Evolutionary conservation across 2,888 invertebrate genomes (phyloP).

Genomic region (Petrophora chlorosata): DNA sequence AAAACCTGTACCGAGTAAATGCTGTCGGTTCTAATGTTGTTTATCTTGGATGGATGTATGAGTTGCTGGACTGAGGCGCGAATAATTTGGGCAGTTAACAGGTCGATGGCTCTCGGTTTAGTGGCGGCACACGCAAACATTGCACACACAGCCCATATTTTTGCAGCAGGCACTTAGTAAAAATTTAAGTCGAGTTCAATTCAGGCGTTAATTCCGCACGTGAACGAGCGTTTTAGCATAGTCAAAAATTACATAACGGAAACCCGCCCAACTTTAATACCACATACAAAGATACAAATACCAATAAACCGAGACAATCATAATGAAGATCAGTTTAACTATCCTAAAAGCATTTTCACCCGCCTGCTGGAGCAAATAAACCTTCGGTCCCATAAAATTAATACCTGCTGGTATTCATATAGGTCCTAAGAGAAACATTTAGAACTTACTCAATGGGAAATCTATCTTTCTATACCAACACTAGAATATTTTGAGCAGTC

Average conservation of each 20-base stretch:
- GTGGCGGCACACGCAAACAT: too few species aligned
- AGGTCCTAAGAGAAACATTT: slow-evolving; percentile 24
- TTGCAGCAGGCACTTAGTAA: too few species aligned
- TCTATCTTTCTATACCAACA: too few species aligned
- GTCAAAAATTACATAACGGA: too few species aligned
- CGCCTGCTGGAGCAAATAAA: slow-evolving; percentile 19
- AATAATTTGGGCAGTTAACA: slow-evolving; percentile 7
- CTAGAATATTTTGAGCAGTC: too few species aligned
- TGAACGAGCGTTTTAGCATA: too few species aligned
- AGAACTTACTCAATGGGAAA: slow-evolving; percentile 9
- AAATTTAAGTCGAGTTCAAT: too few species aligned
- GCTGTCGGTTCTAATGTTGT: slow-evolving; percentile 6
- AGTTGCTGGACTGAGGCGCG: slow-evolving; percentile 2
- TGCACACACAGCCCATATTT: too few species aligned
- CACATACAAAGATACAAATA: too few species aligned
- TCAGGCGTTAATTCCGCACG: too few species aligned
- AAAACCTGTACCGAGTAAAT: slow-evolving; percentile 27
- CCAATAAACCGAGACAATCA: slow-evolving; percentile 9
- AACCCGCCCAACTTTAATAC: too few species aligned
- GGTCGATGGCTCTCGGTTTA: slow-evolving; percentile 4
- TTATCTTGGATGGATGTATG: slow-evolving; percentile 17
- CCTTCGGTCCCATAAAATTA: slow-evolving; percentile 23
- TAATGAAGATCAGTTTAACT: slow-evolving; percentile 21
- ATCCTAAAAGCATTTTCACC: slow-evolving; percentile 18
- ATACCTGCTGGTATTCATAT: too few species aligned